These are phyloP conservation scores for Ptychobarbus kaznakovi DNA, from an alignment of 2,797 vertebrate species.

Conservation along the genomic window DNA sequence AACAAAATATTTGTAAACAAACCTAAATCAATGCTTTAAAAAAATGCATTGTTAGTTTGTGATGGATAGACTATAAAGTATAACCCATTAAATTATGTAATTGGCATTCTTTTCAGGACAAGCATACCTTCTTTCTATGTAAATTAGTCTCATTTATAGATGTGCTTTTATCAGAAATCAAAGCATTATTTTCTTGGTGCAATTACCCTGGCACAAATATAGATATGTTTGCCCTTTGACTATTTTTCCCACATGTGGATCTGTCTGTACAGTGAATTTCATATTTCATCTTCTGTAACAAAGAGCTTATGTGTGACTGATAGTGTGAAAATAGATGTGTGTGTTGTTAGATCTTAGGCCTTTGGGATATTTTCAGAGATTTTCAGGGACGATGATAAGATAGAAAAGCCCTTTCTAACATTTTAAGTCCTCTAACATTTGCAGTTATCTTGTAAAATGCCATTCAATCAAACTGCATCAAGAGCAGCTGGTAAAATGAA, in stretches of 20 bases:
- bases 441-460: conserved; percentile 58
- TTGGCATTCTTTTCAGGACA: neutral
- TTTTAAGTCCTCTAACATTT: conserved; percentile 53
- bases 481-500: conserved; percentile 49
- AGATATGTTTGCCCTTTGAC: neutral
- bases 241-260: conserved; percentile 6
- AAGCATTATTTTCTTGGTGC: neutral
- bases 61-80: neutral
- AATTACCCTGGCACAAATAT: neutral
- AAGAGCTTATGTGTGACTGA: conserved; percentile 15
- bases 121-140: neutral
- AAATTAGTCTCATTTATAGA: neutral
- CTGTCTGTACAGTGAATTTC: neutral
- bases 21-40: neutral
- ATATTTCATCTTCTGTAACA: conserved; percentile 27
- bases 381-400: conserved; percentile 33
- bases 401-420: conserved; percentile 49
- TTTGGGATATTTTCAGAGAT: conserved; percentile 46
- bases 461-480: conserved; percentile 53
- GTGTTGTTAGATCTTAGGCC: conserved; percentile 40
- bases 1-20: neutral
- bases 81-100: neutral
- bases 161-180: neutral
- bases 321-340: conserved; percentile 1
- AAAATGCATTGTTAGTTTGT: neutral